phyloP scores from a whole-genome alignment of 2,113 vertebrate genomes.

The Plectropomus leopardus region DNA sequence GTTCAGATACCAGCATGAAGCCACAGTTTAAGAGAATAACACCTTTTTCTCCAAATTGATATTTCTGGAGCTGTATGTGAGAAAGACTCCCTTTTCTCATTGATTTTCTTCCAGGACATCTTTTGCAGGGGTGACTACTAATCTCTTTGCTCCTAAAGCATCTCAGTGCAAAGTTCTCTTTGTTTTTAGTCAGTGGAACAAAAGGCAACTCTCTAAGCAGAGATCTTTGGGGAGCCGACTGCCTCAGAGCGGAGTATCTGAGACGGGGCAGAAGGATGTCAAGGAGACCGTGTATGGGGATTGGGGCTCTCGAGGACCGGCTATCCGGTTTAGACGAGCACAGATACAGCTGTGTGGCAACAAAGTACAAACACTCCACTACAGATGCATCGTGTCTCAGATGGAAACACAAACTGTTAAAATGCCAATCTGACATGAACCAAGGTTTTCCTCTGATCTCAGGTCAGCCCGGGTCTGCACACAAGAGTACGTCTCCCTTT shows the following conservation, averaged over 20 bases:
- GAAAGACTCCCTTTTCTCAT: not conserved
- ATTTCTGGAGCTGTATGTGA: conserved; percentile 9
- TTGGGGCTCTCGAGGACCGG: conserved; percentile 45
- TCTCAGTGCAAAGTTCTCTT: conserved; percentile 19
- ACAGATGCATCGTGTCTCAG: conserved; percentile 10
- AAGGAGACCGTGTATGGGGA: conserved; percentile 60
- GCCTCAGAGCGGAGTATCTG: conserved; percentile 44
- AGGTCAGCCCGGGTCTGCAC: conserved; percentile 19
- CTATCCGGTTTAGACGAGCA: conserved; percentile 48
- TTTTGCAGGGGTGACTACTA: conserved; percentile 1
- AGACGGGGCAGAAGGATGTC: conserved; percentile 50
- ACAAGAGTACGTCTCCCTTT: not conserved
- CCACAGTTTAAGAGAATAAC: not conserved
- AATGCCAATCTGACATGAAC: conserved; percentile 36
- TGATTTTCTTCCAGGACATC: not conserved
- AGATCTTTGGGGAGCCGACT: not conserved
- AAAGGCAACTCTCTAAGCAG: conserved; percentile 50
- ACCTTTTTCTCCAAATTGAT: not conserved
- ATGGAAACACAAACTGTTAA: conserved; percentile 40
- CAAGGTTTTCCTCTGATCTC: conserved; percentile 22
- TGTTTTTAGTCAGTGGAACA: conserved; percentile 51
- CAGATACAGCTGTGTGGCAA: conserved; percentile 46
- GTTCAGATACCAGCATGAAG: not conserved
- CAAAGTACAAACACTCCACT: conserved; percentile 49
- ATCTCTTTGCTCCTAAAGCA: conserved; percentile 8